Evolutionary conservation across 2,797 vertebrate species (phyloP).

Genomic region (Betta splendens): DNA sequence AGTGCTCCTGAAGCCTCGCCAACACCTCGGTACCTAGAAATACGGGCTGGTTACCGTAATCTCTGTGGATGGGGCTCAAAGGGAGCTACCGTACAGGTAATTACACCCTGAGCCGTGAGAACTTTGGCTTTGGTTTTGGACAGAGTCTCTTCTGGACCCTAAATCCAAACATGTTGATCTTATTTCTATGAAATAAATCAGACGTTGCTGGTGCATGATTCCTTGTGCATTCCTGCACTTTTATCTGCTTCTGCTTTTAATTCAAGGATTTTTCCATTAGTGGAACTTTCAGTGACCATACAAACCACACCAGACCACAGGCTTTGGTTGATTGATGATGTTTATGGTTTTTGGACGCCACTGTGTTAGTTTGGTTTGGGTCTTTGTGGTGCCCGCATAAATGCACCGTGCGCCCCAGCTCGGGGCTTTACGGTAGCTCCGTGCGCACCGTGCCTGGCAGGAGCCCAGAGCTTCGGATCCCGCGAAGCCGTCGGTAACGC

Average conservation of each 20-base stretch:
- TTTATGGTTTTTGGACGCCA: no score
- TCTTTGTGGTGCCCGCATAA: not conserved
- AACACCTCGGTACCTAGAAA: conserved; percentile 4
- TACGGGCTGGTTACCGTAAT: conserved; percentile 31
- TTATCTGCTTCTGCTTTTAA: no score
- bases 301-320: conserved; percentile 3
- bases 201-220: no score
- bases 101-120: no score
- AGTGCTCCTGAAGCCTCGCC: conserved; percentile 1
- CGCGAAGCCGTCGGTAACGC: conserved; percentile 40
- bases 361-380: not conserved
- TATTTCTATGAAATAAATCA: no score
- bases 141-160: not conserved
- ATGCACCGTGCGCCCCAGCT: conserved; percentile 9
- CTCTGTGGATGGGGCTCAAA: conserved; percentile 16
- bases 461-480: conserved; percentile 28
- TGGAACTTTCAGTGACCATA: no score
- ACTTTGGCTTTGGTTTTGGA: not conserved
- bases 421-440: conserved; percentile 47
- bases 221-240: not conserved
- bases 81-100: no score
- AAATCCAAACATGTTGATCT: no score
- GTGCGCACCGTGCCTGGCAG: conserved; percentile 43
- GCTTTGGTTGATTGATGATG: no score
- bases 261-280: not conserved